Conservation (phyloP, 2,797 vertebrate species). For the Hapalemur alaotrensis region DNA sequence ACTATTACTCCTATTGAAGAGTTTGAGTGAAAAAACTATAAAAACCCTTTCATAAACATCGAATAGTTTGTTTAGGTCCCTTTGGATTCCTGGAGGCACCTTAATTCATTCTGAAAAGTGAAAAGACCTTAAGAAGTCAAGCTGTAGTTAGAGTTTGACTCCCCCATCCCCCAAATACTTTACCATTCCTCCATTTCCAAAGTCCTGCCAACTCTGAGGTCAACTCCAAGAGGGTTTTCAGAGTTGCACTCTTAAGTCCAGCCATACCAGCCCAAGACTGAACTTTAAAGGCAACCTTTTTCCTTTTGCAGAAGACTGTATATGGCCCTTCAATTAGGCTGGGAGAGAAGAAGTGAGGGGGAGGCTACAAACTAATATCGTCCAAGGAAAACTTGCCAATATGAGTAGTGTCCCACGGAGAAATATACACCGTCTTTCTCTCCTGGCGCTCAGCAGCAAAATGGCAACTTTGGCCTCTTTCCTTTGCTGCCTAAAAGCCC, state of each 20-base stretch:
- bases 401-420: conserved; percentile 88
- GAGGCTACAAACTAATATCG: conserved; percentile 76
- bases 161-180: accelerated
- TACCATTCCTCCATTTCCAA: neutral
- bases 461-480: conserved; percentile 92
- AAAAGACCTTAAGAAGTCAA: neutral
- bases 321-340: neutral
- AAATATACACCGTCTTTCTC: conserved; percentile 88
- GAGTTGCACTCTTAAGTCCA: neutral
- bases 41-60: neutral
- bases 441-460: conserved; percentile 90
- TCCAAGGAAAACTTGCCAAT: conserved; percentile 94
- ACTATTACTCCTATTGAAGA: neutral
- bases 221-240: neutral
- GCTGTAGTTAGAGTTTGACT: neutral
- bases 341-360: neutral
- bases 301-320: neutral
- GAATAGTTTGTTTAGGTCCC: neutral
- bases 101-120: neutral
- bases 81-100: neutral
- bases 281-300: neutral
- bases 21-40: neutral
- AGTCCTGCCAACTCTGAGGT: neutral
- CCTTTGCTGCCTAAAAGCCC: conserved; percentile 94
- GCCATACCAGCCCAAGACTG: neutral